These are phyloP conservation scores for Salticus scenicus DNA, from an alignment of 2,888 invertebrate species.

Conservation along the genomic window DNA sequence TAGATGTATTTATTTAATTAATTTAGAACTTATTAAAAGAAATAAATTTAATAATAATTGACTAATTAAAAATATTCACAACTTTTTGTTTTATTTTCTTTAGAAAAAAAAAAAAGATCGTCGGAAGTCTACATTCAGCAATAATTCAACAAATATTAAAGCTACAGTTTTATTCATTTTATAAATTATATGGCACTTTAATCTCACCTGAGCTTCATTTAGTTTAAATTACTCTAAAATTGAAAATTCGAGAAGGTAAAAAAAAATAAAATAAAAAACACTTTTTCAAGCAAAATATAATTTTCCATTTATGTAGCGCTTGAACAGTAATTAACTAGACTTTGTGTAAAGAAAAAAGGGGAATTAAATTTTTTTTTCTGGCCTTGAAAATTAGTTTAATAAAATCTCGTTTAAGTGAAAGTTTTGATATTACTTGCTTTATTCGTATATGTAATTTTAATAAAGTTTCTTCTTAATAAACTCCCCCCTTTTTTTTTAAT, in stretches of 20 bases:
- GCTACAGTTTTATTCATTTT: background rate
- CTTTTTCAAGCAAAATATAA: background rate
- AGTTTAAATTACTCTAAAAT: constrained; percentile 7
- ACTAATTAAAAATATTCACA: too few relatives aligned
- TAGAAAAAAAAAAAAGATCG: too few relatives aligned
- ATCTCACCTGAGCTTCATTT: constrained; percentile 5
- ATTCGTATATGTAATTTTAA: constrained; percentile 8
- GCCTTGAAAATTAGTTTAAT: constrained; percentile 4
- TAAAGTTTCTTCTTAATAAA: background rate
- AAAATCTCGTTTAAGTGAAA: constrained; percentile 16
- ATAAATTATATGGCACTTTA: background rate
- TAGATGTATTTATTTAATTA: too few relatives aligned
- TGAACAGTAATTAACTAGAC: constrained; percentile 12
- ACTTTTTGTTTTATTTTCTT: too few relatives aligned
- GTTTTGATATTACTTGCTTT: constrained; percentile 7
- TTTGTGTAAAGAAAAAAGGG: background rate
- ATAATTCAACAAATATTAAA: background rate
- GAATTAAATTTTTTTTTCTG: background rate
- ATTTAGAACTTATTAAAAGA: too few relatives aligned
- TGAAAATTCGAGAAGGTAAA: constrained; percentile 1
- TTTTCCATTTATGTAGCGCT: constrained; percentile 9
- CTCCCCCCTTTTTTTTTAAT: background rate
- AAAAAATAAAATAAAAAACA: background rate
- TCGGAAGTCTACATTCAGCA: too few relatives aligned
- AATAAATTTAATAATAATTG: too few relatives aligned